Base-by-base conservation (phyloP, 2,113 vertebrate species). In the Dipodomys merriami region DNA sequence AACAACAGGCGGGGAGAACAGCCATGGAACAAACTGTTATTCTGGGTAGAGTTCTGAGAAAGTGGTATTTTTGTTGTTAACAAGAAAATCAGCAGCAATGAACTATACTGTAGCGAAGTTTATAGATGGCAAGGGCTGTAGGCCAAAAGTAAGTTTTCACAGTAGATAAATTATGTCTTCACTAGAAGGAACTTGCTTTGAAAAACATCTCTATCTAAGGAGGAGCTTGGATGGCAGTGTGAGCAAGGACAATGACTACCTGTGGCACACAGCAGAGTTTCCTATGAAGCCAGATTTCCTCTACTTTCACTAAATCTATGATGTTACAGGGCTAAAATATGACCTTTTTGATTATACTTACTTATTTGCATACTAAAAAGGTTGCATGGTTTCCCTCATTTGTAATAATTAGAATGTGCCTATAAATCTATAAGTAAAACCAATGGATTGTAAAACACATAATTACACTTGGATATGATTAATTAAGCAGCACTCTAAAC, bases 31-130 rank as follows among this genome's bases (percentile, higher is more conserved):
- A 94, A 86, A 81, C n/a, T 3, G 1, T 73, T 86, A 33, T 29
- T 92, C 92, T 94, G 57, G 83, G 72, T 60, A 82, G 90, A 86
- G 27, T 92, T 86, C 85, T 49, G 46, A 96, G 90, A 89, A 96
- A 23, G 19, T 74, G 19, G 86, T 72, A 22, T 33, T 78, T 79
- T 86, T 71, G 2, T 62, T 94, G 25, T 60, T 64, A 6, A 65
- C 35, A 84, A 68, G 86, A 92, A 92, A 86, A 71, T 39, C 53
- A 87, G 13, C 15, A 88, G 35, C 13, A 78, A 39, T 22, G 84
- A 74, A 64, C 64, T 25, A 49, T 23, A 76, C 23, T 30, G 35
- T 73, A 73, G n/a, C 46, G 39, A 87, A 68, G 68, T 16, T 81
- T 68, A 80, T 0, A 88, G 35, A 79, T 74, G 39, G 57, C 29